Base-by-base conservation (phyloP, 2,888 invertebrate genomes). In the Drosophila cyrtoloma region DNA sequence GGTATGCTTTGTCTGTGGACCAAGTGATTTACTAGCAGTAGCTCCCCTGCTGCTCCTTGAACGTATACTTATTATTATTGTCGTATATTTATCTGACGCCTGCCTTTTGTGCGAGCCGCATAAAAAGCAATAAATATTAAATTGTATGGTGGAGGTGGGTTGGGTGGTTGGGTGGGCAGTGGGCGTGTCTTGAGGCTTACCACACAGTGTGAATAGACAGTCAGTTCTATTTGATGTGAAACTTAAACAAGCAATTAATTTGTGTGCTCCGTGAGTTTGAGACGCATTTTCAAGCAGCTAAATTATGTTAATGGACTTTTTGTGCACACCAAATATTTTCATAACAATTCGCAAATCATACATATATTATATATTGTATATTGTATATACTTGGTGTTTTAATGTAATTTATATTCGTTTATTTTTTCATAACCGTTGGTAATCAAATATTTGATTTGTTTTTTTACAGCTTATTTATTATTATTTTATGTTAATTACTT, bases 91-190 rank as follows among this genome's bases (percentile, higher is more conserved):
- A 81, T 83, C 81, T 82, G 72, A 82, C 82, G 81, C 82, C 81
- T 81, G 77, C 72, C 81, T 82, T 77, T 82, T 79, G 79, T 82
- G 72, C 81, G 78, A 69, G 63, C 72, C 75, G 72, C 73, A 80
- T 78, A 82, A 82, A 82, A 82, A 75, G 82, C 82, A 80, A 83
- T 83, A 83, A 83, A 83, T 83, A 81, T 81, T 82, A 83, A 83
- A 83, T 82, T 83, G 76, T 78, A 60, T 67, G 50, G 50, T 14
- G 32, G 19, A 3, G 4, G 19, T 37, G 28, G 39, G 16, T 1
- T 19, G 42, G 57, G 12, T 9, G 22, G 22, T 19, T 16, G 47
- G 14, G 35, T 51, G 59, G 61, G 58, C 51, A 30, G 42, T 62
- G 67, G 67, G 64, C 55, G 66, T 66, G 59, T 39, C 61, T 47